These are phyloP conservation scores for Campoletis raptor DNA, from an alignment of 2,888 invertebrate genomes.

Conservation along the genomic window DNA sequence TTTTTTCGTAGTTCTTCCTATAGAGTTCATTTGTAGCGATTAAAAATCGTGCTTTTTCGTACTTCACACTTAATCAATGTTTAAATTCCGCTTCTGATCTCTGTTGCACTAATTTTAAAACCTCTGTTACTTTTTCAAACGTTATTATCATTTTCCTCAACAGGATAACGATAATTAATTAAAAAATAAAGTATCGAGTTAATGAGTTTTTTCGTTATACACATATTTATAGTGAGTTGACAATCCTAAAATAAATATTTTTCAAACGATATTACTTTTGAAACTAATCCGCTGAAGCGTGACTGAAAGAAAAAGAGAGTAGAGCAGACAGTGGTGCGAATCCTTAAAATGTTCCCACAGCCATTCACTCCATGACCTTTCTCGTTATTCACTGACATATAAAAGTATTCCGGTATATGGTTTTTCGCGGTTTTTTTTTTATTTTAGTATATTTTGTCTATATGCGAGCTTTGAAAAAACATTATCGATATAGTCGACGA, in stretches of 20 bases:
- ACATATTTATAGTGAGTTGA: constrained; percentile 1
- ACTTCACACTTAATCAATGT: not conserved
- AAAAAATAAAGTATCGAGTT: too few species aligned
- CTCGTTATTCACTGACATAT: not conserved
- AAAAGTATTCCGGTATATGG: constrained; percentile 1
- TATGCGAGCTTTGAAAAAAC: not conserved
- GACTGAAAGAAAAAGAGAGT: not conserved
- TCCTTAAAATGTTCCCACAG: constrained; percentile 9
- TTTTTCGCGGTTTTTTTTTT: not conserved
- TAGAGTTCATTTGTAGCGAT: not conserved
- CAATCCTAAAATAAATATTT: not conserved
- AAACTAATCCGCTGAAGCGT: not conserved
- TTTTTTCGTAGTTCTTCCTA: not conserved
- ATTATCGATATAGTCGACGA: constrained; percentile 25
- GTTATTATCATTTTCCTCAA: not conserved
- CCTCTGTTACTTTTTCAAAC: not conserved
- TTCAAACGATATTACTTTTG: not conserved
- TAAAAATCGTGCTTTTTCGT: not conserved
- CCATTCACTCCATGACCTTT: constrained; percentile 3
- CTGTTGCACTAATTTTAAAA: not conserved
- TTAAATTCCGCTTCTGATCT: too few species aligned
- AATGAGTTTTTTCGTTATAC: not conserved
- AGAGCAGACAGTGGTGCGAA: not conserved
- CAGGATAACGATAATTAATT: not conserved
- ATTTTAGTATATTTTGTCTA: not conserved